Base-by-base conservation (phyloP, 2,797 vertebrate species). In the Sebastes minor region DNA sequence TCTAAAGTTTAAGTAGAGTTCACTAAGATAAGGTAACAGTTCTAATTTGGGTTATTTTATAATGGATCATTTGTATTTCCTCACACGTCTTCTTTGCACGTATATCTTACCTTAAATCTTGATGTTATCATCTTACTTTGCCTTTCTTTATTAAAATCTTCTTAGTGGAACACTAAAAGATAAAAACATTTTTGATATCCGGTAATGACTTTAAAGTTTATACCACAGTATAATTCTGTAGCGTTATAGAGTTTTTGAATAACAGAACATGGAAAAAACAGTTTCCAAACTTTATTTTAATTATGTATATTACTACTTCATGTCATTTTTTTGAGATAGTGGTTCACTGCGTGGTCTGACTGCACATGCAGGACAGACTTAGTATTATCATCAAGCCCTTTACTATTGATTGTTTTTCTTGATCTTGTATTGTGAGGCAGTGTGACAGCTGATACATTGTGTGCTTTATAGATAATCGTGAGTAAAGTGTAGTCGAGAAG, bases 1-100 rank as follows among this genome's bases (percentile, higher is more conserved):
- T 56, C 22, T 74, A 1, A 53, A 66, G 57, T 78, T 81, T 52
- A 74, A 56, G 22, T 25, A 23, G 59, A 80, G 76, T 57, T 84
- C 25, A 64, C 1, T 2, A 6, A 71, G 60, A 61, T 80, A 49
- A 42, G 22, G 53, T 14, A 64, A 4, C 30, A 13, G 14, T 65
- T 71, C 23, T 65, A 18, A 73, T 74, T 64, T 53, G 6, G 3
- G 1, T 33, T 68, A 12, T n/a, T 55, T 62, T 60, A n/a, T 49
- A 28, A 42, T 4, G 9, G 12, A n/a, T 77, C 22, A 4, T 49
- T 55, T 4, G 4, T 49, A 25, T 74, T 82, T 69, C 49, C 27
- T 67, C n/a, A n/a, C 27, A 32, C 25, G 4, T 80, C 2, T 0
- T 72, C 1, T 76, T 71, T 73, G 8, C 18, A 52, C 49, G 1